Evolutionary conservation across 2,888 invertebrate genomes (phyloP).

Genomic region (Lomographa bimaculata): DNA sequence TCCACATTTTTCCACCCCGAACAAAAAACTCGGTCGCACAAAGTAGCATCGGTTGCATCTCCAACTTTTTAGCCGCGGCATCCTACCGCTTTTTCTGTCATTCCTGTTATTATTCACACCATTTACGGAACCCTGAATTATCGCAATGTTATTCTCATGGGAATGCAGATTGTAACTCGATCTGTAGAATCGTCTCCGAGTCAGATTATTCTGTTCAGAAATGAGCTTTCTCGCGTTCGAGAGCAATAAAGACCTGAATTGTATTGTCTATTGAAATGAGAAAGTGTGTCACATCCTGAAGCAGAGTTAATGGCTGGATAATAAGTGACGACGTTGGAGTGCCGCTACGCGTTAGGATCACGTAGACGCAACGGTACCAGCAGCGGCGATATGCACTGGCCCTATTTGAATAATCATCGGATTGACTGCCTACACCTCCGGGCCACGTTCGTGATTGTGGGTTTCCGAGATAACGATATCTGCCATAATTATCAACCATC

Average conservation of each 20-base stretch:
- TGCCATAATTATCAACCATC: conserved; percentile 26
- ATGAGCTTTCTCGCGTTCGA: conserved; percentile 33
- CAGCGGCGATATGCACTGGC: conserved; percentile 45
- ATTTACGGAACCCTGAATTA: conserved; percentile 67
- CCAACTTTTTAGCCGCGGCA: conserved; percentile 50
- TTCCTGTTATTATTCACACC: conserved; percentile 70
- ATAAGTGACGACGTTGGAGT: conserved; percentile 52
- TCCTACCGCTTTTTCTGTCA: conserved; percentile 67
- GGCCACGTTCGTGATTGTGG: conserved; percentile 47
- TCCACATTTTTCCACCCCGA: conserved; percentile 48
- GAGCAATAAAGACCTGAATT: conserved; percentile 40
- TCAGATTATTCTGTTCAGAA: too few relatives aligned
- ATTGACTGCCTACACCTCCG: conserved; percentile 41
- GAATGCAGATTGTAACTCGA: conserved; percentile 40
- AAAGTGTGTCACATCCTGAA: conserved; percentile 73
- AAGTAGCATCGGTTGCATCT: conserved; percentile 36
- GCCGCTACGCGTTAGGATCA: conserved; percentile 69
- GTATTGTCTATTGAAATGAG: conserved; percentile 41
- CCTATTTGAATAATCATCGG: conserved; percentile 72
- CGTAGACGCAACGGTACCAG: conserved; percentile 70
- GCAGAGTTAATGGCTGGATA: conserved; percentile 60
- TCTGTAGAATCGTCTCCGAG: conserved; percentile 22
- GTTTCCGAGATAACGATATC: conserved; percentile 44
- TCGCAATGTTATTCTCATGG: conserved; percentile 51
- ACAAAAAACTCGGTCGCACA: conserved; percentile 43